Evolutionary conservation across 2,888 invertebrate species (phyloP).

Genomic region (Germaria angustata): DNA sequence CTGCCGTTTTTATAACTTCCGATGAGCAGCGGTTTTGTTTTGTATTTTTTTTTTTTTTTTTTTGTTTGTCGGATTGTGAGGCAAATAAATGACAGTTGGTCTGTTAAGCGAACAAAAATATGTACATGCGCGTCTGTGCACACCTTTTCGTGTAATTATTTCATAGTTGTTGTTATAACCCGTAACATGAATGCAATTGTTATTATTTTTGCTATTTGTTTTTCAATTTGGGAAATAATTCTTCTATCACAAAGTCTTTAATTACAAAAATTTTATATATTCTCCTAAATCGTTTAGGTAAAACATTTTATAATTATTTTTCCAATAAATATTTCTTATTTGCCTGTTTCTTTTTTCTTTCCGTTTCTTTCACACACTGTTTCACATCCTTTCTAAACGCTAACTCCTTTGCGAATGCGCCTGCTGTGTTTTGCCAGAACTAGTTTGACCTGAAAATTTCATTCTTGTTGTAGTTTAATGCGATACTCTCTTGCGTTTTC

Average conservation of each 20-base stretch:
- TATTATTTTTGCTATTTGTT: not conserved
- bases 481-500: not conserved
- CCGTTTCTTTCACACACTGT: not conserved
- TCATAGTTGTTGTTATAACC: slow-evolving; percentile 13
- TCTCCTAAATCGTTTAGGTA: not conserved
- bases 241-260: too few species aligned
- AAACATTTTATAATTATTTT: not conserved
- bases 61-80: not conserved
- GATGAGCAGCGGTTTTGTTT: slow-evolving; percentile 27
- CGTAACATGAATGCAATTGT: slow-evolving; percentile 28
- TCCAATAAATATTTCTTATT: slow-evolving; percentile 8
- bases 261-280: not conserved
- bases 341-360: slow-evolving; percentile 20
- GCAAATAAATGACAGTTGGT: slow-evolving; percentile 53
- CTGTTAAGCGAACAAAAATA: slow-evolving; percentile 43
- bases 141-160: slow-evolving; percentile 51
- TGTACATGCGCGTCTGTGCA: slow-evolving; percentile 25
- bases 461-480: slow-evolving; percentile 28
- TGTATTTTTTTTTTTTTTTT: not conserved
- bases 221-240: slow-evolving; percentile 33
- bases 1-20: slow-evolving; percentile 65
- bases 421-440: slow-evolving; percentile 63
- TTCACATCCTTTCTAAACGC: slow-evolving; percentile 61
- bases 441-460: slow-evolving; percentile 69
- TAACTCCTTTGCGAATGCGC: slow-evolving; percentile 70